A percentile compares a stretch with the other conserved stretches of the same genome.
Evolutionary conservation across 2,888 invertebrate species (phyloP).

Genomic region (Schizaphis graminum): DNA sequence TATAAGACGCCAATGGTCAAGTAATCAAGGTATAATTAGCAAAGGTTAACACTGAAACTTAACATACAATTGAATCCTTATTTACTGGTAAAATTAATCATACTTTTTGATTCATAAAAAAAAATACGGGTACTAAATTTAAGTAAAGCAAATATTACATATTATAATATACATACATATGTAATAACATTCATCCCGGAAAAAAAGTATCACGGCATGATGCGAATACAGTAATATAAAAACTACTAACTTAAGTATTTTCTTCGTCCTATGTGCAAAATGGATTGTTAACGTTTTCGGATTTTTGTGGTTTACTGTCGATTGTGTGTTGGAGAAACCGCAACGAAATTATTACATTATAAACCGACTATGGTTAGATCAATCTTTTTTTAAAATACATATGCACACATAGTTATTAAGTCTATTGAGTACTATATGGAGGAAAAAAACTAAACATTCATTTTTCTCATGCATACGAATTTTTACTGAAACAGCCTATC

Average conservation of each 20-base stretch:
- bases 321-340: slow-evolving; percentile 41
- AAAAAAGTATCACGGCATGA: slow-evolving; percentile 10
- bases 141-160: not conserved
- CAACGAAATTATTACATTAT: slow-evolving; percentile 43
- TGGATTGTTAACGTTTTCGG: slow-evolving; percentile 45
- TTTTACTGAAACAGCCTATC: slow-evolving; percentile 23
- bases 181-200: not conserved
- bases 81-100: not conserved
- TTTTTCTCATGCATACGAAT: slow-evolving; percentile 17
- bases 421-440: not conserved
- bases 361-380: not conserved
- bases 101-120: not conserved
- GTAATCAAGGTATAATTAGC: not conserved
- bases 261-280: not conserved
- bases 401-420: not conserved
- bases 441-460: not conserved
- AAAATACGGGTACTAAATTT: not conserved
- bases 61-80: not conserved
- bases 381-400: slow-evolving; percentile 13
- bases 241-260: slow-evolving; percentile 16
- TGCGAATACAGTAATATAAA: not conserved
- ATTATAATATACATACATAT: too few species aligned
- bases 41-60: not conserved
- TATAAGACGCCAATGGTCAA: not conserved
- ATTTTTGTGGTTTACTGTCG: slow-evolving; percentile 30